Percentiles rank a stretch among this genome's conserved stretches.
phyloP scores from a whole-genome alignment of 2,113 vertebrate genomes.

The Trochalopteron elliotii region DNA sequence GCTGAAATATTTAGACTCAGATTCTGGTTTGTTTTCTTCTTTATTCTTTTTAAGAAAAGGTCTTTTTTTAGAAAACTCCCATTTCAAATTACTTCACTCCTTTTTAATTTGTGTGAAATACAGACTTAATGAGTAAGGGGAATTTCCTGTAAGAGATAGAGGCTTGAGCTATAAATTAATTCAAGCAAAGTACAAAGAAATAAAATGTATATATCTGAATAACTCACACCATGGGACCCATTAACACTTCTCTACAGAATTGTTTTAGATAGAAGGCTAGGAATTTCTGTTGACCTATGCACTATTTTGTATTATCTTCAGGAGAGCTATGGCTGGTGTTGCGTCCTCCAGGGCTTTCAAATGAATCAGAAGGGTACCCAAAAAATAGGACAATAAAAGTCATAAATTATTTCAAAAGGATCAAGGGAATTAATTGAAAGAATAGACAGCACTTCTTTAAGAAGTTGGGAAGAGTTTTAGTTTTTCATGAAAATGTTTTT shows the following conservation, averaged over 20 bases:
- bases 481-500: neutral
- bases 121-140: slow-evolving; percentile 43
- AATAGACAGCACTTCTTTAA: neutral
- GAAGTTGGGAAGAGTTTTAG: neutral
- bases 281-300: slow-evolving; percentile 13
- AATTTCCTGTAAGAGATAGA: neutral
- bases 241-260: slow-evolving; percentile 17
- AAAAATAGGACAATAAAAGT: slow-evolving; percentile 44
- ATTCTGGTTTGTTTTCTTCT: neutral
- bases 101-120: slow-evolving; percentile 34
- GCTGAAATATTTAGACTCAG: neutral
- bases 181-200: neutral
- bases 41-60: neutral
- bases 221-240: neutral
- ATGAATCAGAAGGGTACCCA: neutral
- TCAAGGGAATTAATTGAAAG: slow-evolving; percentile 40
- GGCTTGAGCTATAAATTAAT: slow-evolving; percentile 13
- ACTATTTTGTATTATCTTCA: slow-evolving; percentile 16
- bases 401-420: slow-evolving; percentile 9
- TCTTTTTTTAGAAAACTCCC: neutral
- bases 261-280: slow-evolving; percentile 17
- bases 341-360: slow-evolving; percentile 3
- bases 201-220: neutral
- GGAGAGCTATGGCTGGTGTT: neutral
- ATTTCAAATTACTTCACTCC: slow-evolving; percentile 2